phyloP scores from a whole-genome alignment of 2,888 invertebrate species.

The Stenodema calcarata region DNA sequence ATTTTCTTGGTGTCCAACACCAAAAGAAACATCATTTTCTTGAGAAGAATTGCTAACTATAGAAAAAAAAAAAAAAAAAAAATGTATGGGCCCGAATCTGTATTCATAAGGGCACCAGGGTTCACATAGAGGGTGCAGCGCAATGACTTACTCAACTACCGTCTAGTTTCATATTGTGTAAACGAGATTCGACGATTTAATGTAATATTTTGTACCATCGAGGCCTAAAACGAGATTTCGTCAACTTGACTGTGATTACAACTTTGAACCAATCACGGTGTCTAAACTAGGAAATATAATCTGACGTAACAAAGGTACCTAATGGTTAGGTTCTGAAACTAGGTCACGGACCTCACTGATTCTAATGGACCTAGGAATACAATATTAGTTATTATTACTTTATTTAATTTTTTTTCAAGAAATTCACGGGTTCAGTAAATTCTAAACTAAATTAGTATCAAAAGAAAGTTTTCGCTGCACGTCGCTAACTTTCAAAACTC shows the following conservation, averaged over 20 bases:
- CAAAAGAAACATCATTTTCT: background rate
- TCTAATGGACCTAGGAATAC: no score
- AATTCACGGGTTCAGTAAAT: background rate
- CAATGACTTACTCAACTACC: background rate
- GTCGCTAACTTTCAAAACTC: background rate
- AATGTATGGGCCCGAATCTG: no score
- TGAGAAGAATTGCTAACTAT: background rate
- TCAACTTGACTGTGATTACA: background rate
- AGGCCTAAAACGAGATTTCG: background rate
- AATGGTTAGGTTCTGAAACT: background rate
- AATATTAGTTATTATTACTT: no score
- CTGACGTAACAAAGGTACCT: no score
- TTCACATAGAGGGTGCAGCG: background rate
- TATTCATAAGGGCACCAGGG: background rate
- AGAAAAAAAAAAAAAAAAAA: no score
- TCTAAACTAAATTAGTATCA: background rate
- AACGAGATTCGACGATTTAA: background rate
- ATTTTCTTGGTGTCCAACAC: background rate
- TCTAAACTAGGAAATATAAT: no score
- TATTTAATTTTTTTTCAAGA: no score
- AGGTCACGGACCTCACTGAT: no score
- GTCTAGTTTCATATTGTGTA: background rate
- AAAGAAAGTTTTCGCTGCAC: background rate
- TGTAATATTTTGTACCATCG: background rate
- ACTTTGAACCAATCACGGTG: no score